phyloP scores from a whole-genome alignment of 2,113 vertebrate genomes.

The Lota lota region DNA sequence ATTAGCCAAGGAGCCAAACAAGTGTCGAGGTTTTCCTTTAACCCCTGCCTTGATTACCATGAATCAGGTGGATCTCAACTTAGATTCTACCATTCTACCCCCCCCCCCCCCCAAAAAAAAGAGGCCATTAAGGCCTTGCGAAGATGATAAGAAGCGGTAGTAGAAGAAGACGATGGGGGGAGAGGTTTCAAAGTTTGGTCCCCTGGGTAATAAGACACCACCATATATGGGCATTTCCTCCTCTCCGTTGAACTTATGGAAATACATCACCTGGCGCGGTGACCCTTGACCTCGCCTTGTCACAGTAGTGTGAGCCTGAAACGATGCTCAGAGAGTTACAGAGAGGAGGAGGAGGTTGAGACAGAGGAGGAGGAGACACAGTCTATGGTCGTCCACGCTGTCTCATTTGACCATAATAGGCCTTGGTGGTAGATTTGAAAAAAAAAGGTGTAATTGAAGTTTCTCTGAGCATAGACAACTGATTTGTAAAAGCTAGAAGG shows the following conservation, averaged over 20 bases:
- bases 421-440: conserved; percentile 45
- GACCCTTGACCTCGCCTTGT: conserved; percentile 66
- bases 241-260: conserved; percentile 56
- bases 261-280: conserved; percentile 72
- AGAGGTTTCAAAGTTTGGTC: too few relatives aligned
- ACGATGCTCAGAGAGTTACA: conserved; percentile 68
- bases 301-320: conserved; percentile 63
- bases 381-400: conserved; percentile 45
- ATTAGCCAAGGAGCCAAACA: too few relatives aligned
- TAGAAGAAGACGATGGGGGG: too few relatives aligned
- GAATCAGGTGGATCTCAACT: too few relatives aligned
- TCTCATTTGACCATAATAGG: conserved; percentile 78
- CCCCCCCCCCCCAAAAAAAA: too few relatives aligned
- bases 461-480: conserved; percentile 58
- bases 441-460: conserved; percentile 71
- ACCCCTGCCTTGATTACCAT: too few relatives aligned
- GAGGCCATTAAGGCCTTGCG: too few relatives aligned
- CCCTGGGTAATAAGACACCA: conserved; percentile 47
- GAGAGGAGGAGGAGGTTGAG: neutral
- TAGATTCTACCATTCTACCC: too few relatives aligned
- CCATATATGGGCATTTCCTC: conserved; percentile 77
- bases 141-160: too few relatives aligned
- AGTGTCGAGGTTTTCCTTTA: too few relatives aligned
- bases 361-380: conserved; percentile 32
- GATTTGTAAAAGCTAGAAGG: conserved; percentile 55